These are phyloP conservation scores for Chelon auratus DNA, from an alignment of 2,797 vertebrate genomes.

Conservation along the genomic window DNA sequence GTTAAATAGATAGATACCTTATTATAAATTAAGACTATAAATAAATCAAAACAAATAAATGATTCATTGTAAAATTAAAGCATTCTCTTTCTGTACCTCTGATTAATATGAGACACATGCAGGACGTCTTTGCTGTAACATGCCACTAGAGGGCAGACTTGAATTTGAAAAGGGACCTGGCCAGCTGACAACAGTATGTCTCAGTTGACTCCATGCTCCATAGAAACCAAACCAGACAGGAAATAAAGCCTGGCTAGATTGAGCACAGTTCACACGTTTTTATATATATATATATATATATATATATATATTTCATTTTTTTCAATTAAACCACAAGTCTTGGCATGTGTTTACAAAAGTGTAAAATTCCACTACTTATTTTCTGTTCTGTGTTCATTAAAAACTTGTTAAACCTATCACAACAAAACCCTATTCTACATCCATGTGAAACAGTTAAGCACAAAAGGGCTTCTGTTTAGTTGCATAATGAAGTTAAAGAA, in stretches of 20 bases:
- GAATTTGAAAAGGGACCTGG: constrained; percentile 69
- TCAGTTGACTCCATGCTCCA: constrained; percentile 49
- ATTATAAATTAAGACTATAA: background rate
- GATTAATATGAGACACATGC: background rate
- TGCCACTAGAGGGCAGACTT: constrained; percentile 86
- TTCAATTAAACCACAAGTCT: constrained; percentile 34
- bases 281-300: too few relatives aligned
- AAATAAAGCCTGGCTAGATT: constrained; percentile 43
- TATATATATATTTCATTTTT: too few relatives aligned
- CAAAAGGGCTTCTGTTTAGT: constrained; percentile 67
- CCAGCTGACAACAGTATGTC: constrained; percentile 19
- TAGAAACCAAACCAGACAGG: constrained; percentile 59
- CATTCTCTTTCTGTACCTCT: background rate
- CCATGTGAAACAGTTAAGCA: constrained; percentile 42
- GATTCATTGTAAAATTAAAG: background rate
- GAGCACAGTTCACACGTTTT: constrained; percentile 50
- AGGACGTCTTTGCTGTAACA: constrained; percentile 7
- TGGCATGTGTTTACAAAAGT: constrained; percentile 30
- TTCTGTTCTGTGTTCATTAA: constrained; percentile 30
- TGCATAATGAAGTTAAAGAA: constrained; percentile 59
- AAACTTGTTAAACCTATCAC: constrained; percentile 50
- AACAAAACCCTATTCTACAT: constrained; percentile 46
- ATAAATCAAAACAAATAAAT: background rate
- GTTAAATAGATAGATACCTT: too few relatives aligned
- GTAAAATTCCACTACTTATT: constrained; percentile 41